These are phyloP conservation scores for Strigamia crassipes DNA, from an alignment of 2,888 invertebrate genomes.

Conservation along the genomic window DNA sequence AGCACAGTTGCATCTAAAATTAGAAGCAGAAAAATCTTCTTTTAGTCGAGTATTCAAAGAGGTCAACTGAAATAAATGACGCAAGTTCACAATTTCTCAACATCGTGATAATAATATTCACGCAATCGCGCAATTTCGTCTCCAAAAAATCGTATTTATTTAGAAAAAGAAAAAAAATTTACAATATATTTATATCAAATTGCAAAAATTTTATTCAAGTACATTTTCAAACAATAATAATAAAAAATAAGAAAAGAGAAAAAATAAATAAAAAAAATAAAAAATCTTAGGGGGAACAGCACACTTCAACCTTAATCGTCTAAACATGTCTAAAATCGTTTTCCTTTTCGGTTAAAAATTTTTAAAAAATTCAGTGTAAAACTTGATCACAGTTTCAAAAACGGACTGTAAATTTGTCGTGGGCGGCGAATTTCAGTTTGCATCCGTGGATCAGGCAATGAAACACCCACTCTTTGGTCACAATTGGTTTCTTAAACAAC, in stretches of 20 bases:
- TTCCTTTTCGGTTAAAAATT: not conserved
- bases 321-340: not conserved
- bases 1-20: not conserved
- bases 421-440: constrained; percentile 58
- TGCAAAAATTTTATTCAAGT: not conserved
- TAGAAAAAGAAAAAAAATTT: not conserved
- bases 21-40: not conserved
- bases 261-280: not conserved
- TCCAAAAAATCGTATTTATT: not conserved
- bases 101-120: not conserved
- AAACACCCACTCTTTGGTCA: constrained; percentile 72
- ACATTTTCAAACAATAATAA: not conserved
- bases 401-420: not conserved
- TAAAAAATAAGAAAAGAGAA: not conserved
- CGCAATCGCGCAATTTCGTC: not conserved
- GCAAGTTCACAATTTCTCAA: not conserved
- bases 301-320: not conserved
- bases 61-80: not conserved
- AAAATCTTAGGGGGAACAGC: too few relatives aligned
- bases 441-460: constrained; percentile 71
- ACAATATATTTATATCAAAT: not conserved
- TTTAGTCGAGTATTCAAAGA: not conserved
- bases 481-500: constrained; percentile 66
- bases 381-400: too few relatives aligned
- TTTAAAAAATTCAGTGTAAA: not conserved